Conservation (phyloP, 2,888 invertebrate genomes). For the Lottia gigantea region DNA sequence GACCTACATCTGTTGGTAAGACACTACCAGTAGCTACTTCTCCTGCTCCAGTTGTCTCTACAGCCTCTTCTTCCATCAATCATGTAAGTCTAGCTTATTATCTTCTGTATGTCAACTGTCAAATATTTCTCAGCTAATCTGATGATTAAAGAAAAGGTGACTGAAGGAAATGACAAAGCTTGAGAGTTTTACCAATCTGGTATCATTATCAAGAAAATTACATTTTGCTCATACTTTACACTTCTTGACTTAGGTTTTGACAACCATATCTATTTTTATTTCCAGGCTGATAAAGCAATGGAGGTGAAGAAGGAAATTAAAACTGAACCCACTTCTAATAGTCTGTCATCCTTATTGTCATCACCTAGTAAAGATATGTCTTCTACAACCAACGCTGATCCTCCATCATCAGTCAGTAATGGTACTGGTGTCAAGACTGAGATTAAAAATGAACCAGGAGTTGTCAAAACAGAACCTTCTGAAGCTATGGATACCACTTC, state of each 20-base stretch:
- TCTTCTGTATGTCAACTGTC: no score
- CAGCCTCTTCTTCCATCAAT: not conserved
- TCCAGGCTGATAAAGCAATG: slow-evolving; percentile 25
- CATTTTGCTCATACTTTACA: not conserved
- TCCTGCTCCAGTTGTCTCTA: not conserved
- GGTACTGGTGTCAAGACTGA: slow-evolving; percentile 21
- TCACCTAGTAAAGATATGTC: slow-evolving; percentile 33
- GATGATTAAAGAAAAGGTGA: no score
- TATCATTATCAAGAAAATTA: not conserved
- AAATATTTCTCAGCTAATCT: no score
- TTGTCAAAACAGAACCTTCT: slow-evolving; percentile 7
- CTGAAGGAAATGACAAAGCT: no score
- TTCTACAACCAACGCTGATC: slow-evolving; percentile 26
- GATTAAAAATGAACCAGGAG: not conserved
- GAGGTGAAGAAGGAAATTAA: slow-evolving; percentile 49
- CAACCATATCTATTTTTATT: no score
- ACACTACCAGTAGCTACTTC: not conserved
- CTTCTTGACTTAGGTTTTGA: no score
- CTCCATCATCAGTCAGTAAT: slow-evolving; percentile 18
- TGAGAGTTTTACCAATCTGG: no score
- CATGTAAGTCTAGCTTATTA: no score
- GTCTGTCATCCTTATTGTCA: slow-evolving; percentile 20
- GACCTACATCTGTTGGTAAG: not conserved
- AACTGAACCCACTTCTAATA: slow-evolving; percentile 47
- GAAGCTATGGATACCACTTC: not conserved